These are phyloP conservation scores for Lasius platythorax DNA, from an alignment of 2,888 invertebrate species.

Conservation along the genomic window DNA sequence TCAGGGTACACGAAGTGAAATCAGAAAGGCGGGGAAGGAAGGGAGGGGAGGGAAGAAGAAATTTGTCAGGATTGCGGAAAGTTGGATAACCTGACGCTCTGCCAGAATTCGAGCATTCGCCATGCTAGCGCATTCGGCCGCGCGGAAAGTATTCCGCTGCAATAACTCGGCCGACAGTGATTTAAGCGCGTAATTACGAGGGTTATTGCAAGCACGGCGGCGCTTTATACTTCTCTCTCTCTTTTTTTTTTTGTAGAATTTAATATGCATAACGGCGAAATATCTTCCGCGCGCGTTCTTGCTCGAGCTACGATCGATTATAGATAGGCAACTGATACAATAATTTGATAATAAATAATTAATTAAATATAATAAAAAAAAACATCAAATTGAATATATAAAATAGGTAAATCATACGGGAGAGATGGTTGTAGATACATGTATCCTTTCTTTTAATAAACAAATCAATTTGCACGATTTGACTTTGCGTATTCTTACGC, in stretches of 20 bases:
- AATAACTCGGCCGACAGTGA: conserved; percentile 52
- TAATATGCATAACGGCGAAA: conserved; percentile 45
- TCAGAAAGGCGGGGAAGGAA: not conserved
- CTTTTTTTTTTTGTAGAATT: conserved; percentile 10
- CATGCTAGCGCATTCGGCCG: conserved; percentile 43
- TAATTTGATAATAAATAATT: not conserved
- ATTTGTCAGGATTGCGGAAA: conserved; percentile 53
- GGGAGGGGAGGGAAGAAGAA: conserved; percentile 25
- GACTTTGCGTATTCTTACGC: not conserved
- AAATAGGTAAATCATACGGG: not conserved
- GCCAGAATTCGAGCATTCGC: conserved; percentile 41
- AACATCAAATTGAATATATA: not conserved
- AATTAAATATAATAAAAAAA: not conserved
- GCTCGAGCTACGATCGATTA: not conserved
- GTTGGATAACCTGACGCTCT: conserved; percentile 50
- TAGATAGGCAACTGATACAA: not conserved
- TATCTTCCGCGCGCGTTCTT: not conserved
- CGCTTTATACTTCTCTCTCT: not conserved
- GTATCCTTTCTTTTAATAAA: not conserved
- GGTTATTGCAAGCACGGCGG: conserved; percentile 37
- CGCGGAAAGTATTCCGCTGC: conserved; percentile 46
- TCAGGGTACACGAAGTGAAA: not conserved
- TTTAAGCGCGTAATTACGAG: conserved; percentile 52
- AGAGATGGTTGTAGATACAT: not conserved
- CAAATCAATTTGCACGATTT: not conserved